Percentiles rank a stretch among this genome's conserved stretches.
These are phyloP conservation scores for Chionomys nivalis DNA, from an alignment of 2,113 vertebrate genomes.

Conservation along the genomic window DNA sequence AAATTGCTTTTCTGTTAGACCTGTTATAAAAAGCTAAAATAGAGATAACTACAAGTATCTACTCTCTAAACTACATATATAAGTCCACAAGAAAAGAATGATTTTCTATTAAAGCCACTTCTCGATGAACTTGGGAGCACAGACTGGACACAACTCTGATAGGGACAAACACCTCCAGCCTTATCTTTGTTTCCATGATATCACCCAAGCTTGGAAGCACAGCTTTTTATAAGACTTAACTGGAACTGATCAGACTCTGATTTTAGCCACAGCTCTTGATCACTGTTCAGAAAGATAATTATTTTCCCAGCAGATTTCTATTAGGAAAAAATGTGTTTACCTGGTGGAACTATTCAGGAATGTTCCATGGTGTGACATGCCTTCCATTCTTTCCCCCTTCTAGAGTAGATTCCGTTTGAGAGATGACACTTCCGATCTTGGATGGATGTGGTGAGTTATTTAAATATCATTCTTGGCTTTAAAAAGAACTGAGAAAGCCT, in stretches of 20 bases:
- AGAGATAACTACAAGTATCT: background rate
- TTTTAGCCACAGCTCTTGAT: slow-evolving; percentile 72
- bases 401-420: background rate
- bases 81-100: background rate
- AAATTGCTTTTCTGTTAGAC: background rate
- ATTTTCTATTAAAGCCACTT: background rate
- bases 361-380: background rate
- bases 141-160: background rate
- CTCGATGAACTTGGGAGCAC: background rate
- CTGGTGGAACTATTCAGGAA: slow-evolving; percentile 47
- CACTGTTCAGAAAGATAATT: slow-evolving; percentile 39
- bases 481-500: background rate
- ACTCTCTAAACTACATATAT: background rate
- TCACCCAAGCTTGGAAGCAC: slow-evolving; percentile 13
- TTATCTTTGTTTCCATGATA: slow-evolving; percentile 13
- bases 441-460: background rate
- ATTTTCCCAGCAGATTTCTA: slow-evolving; percentile 41
- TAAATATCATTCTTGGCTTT: background rate
- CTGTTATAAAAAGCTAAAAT: background rate
- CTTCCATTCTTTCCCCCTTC: slow-evolving; percentile 28
- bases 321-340: slow-evolving; percentile 75
- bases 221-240: slow-evolving; percentile 51
- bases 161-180: background rate
- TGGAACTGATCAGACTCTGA: slow-evolving; percentile 25
- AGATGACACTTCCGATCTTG: background rate